Evolutionary conservation across 1,140 invertebrate genomes (phyloP), one percentile per base, ranked within the genome.

Genomic region (Drosophila nikananu): DNA sequence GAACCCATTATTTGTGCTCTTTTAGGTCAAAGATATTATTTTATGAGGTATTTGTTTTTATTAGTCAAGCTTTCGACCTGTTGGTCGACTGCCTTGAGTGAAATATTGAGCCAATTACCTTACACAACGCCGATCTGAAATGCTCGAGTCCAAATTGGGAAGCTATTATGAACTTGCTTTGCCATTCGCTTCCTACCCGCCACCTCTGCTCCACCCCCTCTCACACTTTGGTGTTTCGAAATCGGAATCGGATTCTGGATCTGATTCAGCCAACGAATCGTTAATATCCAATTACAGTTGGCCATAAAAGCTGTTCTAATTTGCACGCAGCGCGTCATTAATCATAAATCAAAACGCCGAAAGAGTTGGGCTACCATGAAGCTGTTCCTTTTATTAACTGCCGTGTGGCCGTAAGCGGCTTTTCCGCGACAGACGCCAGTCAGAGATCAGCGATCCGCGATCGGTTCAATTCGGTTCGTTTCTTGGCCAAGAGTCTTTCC

Each of bases 261-360:
- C 52, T 72, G 35, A 46, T n/a, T 32, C 52, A 80, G 71, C 78
- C 70, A 59, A 55, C 65, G 51, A 83, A 75, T 90, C 86, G 84
- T 87, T 89, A 87, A 87, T 87, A 90, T 81, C 86, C 81, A 87
- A 89, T 87, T 89, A 81, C 73, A 90, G 66, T 68, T 89, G 58
- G 75, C 81, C 86, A 79, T 80, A 87, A 84, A 84, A 68, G 84
- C 73, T 83, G 84, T 71, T 90, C 86, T 81, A 90, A 84, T 87
- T 87, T 89, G 86, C 86, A 72, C 86, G 68, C 65, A 67, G 65
- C 66, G 81, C 65, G 77, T 89, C 81, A 90, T 90, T 79, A 87
- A 90, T 89, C 86, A 90, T 87, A 81, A 87, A 84, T 87, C 84
- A 89, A 89, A 81, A 66, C 41, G 67, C 57, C 59, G 54, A 75